phyloP scores from a whole-genome alignment of 1,140 invertebrate species.

The Chlorops oryzae region DNA sequence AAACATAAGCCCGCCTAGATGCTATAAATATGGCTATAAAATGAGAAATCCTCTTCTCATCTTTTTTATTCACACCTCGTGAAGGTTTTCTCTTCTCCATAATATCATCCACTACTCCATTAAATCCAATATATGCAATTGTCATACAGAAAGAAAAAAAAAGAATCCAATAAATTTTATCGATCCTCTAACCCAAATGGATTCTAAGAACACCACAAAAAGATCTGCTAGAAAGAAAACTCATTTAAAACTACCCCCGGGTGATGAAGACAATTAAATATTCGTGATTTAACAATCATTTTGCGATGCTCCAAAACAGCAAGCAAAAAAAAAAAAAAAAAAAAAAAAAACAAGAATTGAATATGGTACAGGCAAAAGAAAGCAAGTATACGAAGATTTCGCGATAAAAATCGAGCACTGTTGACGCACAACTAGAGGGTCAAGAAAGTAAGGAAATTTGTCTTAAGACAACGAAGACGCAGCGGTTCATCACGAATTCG shows the following conservation, averaged over 20 bases:
- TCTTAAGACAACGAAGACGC: background rate
- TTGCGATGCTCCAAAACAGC: conserved; percentile 32
- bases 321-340: conserved; percentile 2
- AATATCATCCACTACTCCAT: no score
- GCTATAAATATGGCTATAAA: no score
- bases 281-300: conserved; percentile 49
- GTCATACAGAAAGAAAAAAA: no score
- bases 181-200: no score
- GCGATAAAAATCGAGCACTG: background rate
- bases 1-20: no score
- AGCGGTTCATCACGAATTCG: conserved; percentile 10
- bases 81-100: no score
- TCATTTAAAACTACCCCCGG: conserved; percentile 46
- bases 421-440: conserved; percentile 2
- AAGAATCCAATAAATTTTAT: no score
- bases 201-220: no score
- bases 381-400: conserved; percentile 1
- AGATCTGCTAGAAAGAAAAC: no score
- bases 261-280: conserved; percentile 49
- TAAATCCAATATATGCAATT: no score
- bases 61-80: no score
- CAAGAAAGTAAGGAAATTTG: background rate
- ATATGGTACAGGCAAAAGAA: conserved; percentile 31
- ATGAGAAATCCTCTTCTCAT: no score
- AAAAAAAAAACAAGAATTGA: conserved; percentile 26